Conservation (phyloP, 2,113 vertebrate species). For the Indicator maculatus region DNA sequence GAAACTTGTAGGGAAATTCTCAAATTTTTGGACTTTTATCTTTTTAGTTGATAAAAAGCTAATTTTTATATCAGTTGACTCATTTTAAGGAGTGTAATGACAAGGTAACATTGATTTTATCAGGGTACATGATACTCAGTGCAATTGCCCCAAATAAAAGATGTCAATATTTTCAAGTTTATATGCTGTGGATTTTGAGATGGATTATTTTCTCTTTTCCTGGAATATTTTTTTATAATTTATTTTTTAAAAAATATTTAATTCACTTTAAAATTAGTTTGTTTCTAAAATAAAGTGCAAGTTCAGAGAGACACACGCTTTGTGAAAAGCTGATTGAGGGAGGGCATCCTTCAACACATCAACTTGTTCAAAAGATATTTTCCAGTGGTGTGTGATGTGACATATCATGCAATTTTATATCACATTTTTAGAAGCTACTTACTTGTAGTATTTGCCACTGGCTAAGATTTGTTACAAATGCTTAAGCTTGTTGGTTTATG, state of each 20-base stretch:
- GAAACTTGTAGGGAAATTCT: background rate
- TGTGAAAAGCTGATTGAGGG: background rate
- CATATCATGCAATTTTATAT: background rate
- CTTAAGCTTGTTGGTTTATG: background rate
- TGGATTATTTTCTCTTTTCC: background rate
- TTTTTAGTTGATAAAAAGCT: background rate
- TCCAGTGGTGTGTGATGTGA: background rate
- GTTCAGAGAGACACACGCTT: background rate
- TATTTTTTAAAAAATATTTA: background rate
- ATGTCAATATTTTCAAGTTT: background rate
- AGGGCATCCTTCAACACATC: background rate
- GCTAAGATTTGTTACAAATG: background rate
- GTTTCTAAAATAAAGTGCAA: background rate
- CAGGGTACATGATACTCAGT: background rate
- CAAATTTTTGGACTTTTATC: background rate
- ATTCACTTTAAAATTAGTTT: background rate
- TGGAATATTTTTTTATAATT: background rate
- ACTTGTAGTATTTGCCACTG: background rate
- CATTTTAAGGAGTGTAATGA: background rate
- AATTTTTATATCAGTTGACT: background rate
- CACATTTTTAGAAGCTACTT: background rate
- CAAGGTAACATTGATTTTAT: background rate
- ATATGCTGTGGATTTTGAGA: background rate
- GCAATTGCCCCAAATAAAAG: background rate
- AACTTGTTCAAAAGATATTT: background rate